Evolutionary conservation across 2,113 vertebrate genomes (phyloP).

Genomic region (Aptenodytes patagonicus): DNA sequence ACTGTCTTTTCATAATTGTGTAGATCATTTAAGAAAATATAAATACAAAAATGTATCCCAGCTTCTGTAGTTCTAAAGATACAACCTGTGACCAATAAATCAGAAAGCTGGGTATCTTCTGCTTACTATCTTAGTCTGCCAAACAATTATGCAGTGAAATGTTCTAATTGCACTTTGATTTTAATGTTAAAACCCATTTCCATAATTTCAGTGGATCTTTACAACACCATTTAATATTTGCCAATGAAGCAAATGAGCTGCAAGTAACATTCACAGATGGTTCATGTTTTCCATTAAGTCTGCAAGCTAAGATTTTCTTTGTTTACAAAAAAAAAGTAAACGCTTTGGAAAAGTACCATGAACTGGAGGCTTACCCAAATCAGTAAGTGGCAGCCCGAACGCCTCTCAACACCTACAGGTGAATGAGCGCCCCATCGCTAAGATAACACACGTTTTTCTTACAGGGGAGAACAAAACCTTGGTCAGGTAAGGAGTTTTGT

Average conservation of each 20-base stretch:
- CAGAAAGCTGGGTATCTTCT: slow-evolving; percentile 51
- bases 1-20: not conserved
- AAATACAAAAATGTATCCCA: not conserved
- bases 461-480: not conserved
- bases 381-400: not conserved
- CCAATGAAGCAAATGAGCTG: slow-evolving; percentile 75
- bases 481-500: not conserved
- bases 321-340: not conserved
- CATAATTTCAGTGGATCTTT: slow-evolving; percentile 77
- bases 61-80: slow-evolving; percentile 32
- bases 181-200: slow-evolving; percentile 78
- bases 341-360: not conserved
- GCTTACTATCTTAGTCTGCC: slow-evolving; percentile 48
- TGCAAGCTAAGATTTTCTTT: slow-evolving; percentile 40
- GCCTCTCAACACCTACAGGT: not conserved
- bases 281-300: slow-evolving; percentile 57
- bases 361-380: not conserved
- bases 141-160: slow-evolving; percentile 75
- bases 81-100: slow-evolving; percentile 68
- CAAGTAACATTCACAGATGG: slow-evolving; percentile 77
- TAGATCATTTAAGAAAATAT: not conserved
- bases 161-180: slow-evolving; percentile 76
- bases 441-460: not conserved
- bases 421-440: not conserved
- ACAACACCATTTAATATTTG: slow-evolving; percentile 69